Evolutionary conservation across 1,140 invertebrate species (phyloP).

Genomic region (Tetranychus cinnabarinus): DNA sequence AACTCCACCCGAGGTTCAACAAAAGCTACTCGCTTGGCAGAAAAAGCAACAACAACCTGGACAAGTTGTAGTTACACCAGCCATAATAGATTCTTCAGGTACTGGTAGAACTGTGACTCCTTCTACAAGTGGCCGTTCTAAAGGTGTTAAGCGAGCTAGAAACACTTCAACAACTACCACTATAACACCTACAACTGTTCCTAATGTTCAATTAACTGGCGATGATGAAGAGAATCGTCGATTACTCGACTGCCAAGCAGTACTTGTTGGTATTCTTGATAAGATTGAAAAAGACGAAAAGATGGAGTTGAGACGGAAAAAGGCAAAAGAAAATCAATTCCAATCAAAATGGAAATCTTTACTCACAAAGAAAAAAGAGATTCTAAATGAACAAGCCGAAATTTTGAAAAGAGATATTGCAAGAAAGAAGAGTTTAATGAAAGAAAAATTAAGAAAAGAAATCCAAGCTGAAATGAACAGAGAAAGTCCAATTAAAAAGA

Average conservation of each 20-base stretch:
- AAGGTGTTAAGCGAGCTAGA: constrained; percentile 6
- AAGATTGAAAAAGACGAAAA: constrained; percentile 23
- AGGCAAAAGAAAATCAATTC: constrained; percentile 12
- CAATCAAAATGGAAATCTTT: constrained; percentile 21
- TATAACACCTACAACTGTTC: constrained; percentile 4
- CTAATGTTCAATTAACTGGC: not conserved
- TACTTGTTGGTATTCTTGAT: constrained; percentile 21
- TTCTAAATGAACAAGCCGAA: constrained; percentile 61
- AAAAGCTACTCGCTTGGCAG: constrained; percentile 64
- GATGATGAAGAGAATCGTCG: constrained; percentile 11
- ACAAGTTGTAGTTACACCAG: not conserved
- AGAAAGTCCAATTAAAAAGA: constrained; percentile 10
- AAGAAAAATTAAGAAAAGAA: constrained; percentile 69
- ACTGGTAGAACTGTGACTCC: not conserved
- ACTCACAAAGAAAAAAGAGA: constrained; percentile 18
- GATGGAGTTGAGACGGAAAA: constrained; percentile 14
- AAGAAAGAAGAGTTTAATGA: constrained; percentile 53
- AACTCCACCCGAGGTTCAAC: constrained; percentile 72
- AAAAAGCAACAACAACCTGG: constrained; percentile 40
- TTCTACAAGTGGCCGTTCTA: constrained; percentile 19
- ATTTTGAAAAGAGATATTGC: constrained; percentile 77
- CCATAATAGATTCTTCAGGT: not conserved
- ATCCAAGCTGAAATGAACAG: constrained; percentile 28
- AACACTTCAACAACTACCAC: constrained; percentile 34
- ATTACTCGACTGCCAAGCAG: constrained; percentile 18